A percentile compares a stretch with the other conserved stretches of the same genome.
Evolutionary conservation across 2,113 vertebrate species (phyloP).

Genomic region (Rostratula benghalensis): DNA sequence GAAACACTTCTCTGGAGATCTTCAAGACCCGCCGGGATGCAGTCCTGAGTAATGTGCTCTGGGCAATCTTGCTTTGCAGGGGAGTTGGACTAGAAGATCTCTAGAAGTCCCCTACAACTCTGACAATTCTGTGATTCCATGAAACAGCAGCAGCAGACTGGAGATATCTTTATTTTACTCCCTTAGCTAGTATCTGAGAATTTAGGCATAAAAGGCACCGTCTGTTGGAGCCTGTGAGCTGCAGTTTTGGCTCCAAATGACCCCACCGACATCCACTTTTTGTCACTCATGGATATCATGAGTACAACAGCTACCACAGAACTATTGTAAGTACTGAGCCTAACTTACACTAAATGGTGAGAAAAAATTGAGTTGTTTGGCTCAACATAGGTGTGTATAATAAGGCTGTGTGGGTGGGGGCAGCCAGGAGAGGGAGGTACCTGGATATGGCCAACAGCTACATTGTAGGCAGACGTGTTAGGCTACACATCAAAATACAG

Average conservation of each 20-base stretch:
- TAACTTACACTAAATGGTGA: neutral
- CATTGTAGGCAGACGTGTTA: neutral
- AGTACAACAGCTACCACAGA: neutral
- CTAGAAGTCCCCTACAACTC: no score
- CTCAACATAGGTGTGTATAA: neutral
- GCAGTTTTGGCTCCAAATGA: neutral
- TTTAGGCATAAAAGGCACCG: accelerated
- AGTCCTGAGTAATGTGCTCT: no score
- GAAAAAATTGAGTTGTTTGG: neutral
- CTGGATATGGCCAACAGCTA: neutral
- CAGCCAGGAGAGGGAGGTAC: neutral
- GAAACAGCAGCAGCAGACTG: neutral
- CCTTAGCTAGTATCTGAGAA: neutral
- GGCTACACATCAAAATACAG: neutral
- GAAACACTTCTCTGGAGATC: neutral
- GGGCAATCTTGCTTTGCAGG: no score
- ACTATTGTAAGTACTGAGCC: neutral
- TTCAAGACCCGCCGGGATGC: no score
- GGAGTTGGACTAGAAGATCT: no score
- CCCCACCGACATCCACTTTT: accelerated
- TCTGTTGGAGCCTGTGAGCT: neutral
- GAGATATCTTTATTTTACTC: no score
- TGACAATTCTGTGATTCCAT: no score
- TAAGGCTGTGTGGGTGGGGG: neutral
- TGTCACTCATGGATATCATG: accelerated